Base-by-base conservation (phyloP, 2,113 vertebrate species). In the Protomyctophum bolini region DNA sequence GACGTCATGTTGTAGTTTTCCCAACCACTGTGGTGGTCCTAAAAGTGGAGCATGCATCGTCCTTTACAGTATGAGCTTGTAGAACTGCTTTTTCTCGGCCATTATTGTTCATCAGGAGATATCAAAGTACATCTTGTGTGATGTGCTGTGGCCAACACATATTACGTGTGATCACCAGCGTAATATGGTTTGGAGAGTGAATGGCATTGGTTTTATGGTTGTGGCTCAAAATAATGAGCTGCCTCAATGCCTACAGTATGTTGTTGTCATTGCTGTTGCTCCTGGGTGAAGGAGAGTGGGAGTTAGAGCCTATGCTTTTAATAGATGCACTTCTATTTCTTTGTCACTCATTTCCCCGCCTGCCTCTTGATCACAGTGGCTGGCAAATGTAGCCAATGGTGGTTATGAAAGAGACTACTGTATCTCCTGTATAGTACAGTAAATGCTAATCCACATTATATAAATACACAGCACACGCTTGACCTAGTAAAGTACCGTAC, bases 351-450 rank as follows among this genome's bases (percentile, higher is more conserved):
- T 86, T 87, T 81, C 83, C 72, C 77, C 73, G 80, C 83, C 77
- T 86, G 65, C 82, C 70, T 86, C 86, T 81, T 80, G 63, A 83
- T 90, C 89, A 86, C 88, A 86, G 81, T 87, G 85, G 85, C 82
- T 86, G 88, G 87, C 91, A 91, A 90, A 91, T 85, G 86, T 90
- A 91, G 83, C 84, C 89, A 89, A 85, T 28, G 75, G 85, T 91
- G 88, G 84, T 85, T 83, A 83, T 41, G 33, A 41, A 88, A 87
- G 84, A 86, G 78, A 74, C 86, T 81, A 83, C 72, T 80, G 83
- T 84, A 75, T 77, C 14, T 55, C 14, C 63, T 90, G 89, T 90
- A 88, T 83, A 73, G 86, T 54, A 41, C 33, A 91, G 86, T n/a
- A 28, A 59, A 55, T 68, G 61, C 54, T 72, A 28, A 73, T 70